Conservation (phyloP, 2,888 invertebrate genomes). For the Deladenus siricidicola region DNA sequence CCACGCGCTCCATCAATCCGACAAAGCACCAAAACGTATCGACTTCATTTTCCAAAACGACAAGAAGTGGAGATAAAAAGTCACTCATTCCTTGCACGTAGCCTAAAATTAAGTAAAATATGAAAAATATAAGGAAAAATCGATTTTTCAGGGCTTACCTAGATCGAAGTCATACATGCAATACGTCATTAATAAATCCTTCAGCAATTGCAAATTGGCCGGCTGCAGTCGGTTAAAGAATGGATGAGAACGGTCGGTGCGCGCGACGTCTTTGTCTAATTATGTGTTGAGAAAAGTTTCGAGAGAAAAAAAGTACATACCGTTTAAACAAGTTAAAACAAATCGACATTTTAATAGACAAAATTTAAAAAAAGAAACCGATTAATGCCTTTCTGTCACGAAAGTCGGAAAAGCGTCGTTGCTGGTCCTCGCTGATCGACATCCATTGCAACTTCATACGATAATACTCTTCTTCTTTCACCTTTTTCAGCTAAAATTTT, state of each 20-base stretch:
- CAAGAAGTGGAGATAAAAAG: conserved; percentile 79
- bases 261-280: conserved; percentile 86
- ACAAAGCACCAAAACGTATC: conserved; percentile 99
- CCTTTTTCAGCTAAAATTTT: conserved; percentile 61
- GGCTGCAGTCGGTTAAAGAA: conserved; percentile 64
- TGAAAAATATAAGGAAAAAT: conserved; percentile 52
- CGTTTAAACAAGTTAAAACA: background rate
- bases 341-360: too few relatives aligned
- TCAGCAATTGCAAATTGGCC: conserved; percentile 68
- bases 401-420: conserved; percentile 75
- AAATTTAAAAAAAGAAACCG: conserved; percentile 58
- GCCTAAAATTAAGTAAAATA: conserved; percentile 67
- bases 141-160: conserved; percentile 56
- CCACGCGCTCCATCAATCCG: conserved; percentile 90
- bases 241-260: conserved; percentile 81
- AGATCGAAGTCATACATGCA: conserved; percentile 98
- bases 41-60: conserved; percentile 80
- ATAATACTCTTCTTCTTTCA: conserved; percentile 57
- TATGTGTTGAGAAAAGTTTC: background rate
- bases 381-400: conserved; percentile 84
- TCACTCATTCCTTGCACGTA: conserved; percentile 93
- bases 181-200: conserved; percentile 93
- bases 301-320: background rate
- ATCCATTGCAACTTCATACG: conserved; percentile 88
- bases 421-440: conserved; percentile 76